Conservation (phyloP, 2,797 vertebrate species). For the Pangasius mekongensis region DNA sequence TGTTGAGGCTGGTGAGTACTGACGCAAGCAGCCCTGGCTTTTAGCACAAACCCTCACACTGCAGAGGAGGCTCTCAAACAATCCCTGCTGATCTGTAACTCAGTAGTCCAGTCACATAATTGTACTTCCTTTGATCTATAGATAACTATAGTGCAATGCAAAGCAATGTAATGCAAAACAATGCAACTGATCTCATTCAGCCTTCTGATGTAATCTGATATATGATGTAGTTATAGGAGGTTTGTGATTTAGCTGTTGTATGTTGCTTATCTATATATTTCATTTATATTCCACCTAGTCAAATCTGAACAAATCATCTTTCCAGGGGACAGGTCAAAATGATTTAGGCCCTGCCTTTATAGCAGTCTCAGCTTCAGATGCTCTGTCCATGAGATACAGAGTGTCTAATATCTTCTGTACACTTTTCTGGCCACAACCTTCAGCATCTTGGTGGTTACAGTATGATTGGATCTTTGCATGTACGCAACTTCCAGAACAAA, state of each 20-base stretch:
- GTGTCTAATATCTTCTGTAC: neutral
- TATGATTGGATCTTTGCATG: neutral
- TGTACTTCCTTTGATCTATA: slow-evolving; percentile 11
- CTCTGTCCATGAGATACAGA: neutral
- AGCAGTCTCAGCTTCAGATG: neutral
- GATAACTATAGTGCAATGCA: neutral
- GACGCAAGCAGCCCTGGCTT: slow-evolving; percentile 52
- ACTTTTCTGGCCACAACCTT: neutral
- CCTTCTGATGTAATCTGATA: neutral
- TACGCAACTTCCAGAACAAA: neutral
- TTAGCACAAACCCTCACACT: slow-evolving; percentile 33
- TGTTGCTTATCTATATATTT: neutral
- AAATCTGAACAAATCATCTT: neutral
- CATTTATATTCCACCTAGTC: neutral
- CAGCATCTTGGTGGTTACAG: neutral
- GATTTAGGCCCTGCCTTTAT: neutral
- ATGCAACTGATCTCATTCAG: neutral
- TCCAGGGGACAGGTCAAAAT: neutral
- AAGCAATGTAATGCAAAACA: neutral
- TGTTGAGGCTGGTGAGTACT: slow-evolving; percentile 51
- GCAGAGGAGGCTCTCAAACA: slow-evolving; percentile 22
- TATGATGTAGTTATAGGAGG: neutral
- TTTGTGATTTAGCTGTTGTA: too few species aligned
- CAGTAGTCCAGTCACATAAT: slow-evolving; percentile 12
- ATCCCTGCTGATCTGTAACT: slow-evolving; percentile 3